Base-by-base conservation (phyloP, 1,140 invertebrate genomes). In the Drosophila orena region DNA sequence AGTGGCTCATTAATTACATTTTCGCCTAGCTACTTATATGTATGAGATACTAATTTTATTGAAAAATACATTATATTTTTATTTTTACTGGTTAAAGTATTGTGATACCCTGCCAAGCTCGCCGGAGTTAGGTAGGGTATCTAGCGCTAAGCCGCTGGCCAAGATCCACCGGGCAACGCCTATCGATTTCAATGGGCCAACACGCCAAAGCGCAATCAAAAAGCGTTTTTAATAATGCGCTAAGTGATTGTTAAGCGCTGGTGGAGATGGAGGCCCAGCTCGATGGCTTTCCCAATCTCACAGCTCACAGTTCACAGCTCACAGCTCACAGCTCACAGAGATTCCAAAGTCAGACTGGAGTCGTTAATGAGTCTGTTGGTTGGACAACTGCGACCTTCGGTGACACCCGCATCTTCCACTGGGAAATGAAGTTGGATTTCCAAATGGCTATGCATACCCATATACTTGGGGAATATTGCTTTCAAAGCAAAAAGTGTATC, bases 201-300 rank as follows among this genome's bases (percentile, higher is more conserved):
- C 83, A 89, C 79, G 76, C 79, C 71, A 89, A 89, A 83, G 79
- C 76, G 84, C 79, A 88, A 88, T 88, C 83, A 88, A 88, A 85
- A 88, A 83, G 79, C 84, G 84, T 89, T 88, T 88, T 88, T 83
- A 88, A 88, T 89, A 88, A 88, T 84, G 84, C 84, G 84, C 84
- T 88, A 88, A 88, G 84, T 88, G 84, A 88, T 88, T 88, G 84
- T 88, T 88, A 83, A 80, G 76, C 79, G 65, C 57, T 52, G 62
- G 30, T 42, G 49, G 30, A 30, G 30, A 30, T 44, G 10, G 40
- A 50, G 34, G 30, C 65, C 27, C 15, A 11, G 3, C 57, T 42
- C 61, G 50, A 59, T 44, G 68, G 47, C 68, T 61, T 61, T 47
- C 56, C 55, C 68, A 72, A 74, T 75, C 53, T 7, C 30, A 30